A percentile compares a stretch with the other conserved stretches of the same genome.
Evolutionary conservation across 1,140 invertebrate species (phyloP).

Genomic region (Microplitis demolitor): DNA sequence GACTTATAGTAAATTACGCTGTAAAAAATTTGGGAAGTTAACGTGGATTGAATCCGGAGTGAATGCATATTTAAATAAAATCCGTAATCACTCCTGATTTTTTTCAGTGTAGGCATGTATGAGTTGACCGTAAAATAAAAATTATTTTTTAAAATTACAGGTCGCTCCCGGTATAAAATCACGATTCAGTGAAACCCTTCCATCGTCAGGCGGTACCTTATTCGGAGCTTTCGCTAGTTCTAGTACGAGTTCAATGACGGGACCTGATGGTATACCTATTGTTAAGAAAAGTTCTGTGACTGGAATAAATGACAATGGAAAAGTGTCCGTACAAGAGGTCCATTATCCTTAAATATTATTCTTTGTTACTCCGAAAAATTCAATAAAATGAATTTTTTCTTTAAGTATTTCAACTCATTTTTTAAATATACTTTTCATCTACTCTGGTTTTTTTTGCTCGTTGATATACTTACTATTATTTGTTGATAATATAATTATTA

Average conservation of each 20-base stretch:
- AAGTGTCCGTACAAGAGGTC: conserved; percentile 67
- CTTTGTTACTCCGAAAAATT: not conserved
- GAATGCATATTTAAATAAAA: too few species aligned
- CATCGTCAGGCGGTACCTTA: conserved; percentile 51
- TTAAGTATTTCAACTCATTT: not conserved
- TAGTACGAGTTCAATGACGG: conserved; percentile 64
- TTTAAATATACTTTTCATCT: not conserved
- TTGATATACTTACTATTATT: not conserved
- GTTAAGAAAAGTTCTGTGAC: conserved; percentile 67
- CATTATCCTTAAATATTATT: conserved; percentile 44
- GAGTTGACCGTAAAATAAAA: too few species aligned
- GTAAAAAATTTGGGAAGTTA: too few species aligned
- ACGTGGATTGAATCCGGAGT: too few species aligned
- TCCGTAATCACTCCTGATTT: too few species aligned
- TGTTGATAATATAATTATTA: too few species aligned
- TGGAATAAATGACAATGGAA: conserved; percentile 74
- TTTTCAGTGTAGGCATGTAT: too few species aligned
- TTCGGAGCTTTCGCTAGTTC: conserved; percentile 69
- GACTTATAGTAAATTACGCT: too few species aligned
- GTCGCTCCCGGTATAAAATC: conserved; percentile 65
- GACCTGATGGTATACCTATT: conserved; percentile 65
- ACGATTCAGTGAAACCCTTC: conserved; percentile 55
- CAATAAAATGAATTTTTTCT: not conserved
- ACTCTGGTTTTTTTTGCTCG: not conserved
- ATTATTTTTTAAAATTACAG: conserved; percentile 48